phyloP scores from a whole-genome alignment of 2,888 invertebrate species.

The Eugnorisma glareosa region DNA sequence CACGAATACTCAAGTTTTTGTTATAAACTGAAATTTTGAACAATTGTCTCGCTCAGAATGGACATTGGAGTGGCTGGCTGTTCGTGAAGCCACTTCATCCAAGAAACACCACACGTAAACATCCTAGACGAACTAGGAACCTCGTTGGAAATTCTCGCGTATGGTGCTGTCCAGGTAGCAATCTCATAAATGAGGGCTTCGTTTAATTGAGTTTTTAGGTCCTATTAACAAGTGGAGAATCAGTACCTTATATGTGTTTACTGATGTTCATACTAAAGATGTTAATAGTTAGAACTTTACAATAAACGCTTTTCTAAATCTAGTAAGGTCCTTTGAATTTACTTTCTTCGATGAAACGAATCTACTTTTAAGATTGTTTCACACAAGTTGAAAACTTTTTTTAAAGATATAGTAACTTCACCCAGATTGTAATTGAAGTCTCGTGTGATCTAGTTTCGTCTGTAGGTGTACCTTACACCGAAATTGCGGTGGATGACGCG shows the following conservation, averaged over 20 bases:
- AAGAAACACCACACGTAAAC: background rate
- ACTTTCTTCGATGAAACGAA: conserved; percentile 1
- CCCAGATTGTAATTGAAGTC: conserved; percentile 13
- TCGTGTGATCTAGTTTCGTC: conserved; percentile 41
- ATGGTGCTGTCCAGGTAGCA: background rate
- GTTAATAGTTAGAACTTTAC: background rate
- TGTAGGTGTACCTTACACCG: background rate
- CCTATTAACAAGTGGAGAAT: too few species aligned
- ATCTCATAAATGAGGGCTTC: too few species aligned
- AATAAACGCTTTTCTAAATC: background rate
- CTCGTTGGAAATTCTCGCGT: background rate
- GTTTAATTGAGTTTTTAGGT: too few species aligned
- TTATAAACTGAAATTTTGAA: background rate
- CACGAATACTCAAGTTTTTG: background rate
- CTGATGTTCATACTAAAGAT: too few species aligned
- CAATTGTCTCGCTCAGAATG: background rate
- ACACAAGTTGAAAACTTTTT: conserved; percentile 16
- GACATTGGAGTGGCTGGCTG: background rate
- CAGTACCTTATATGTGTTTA: too few species aligned
- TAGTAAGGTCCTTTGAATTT: background rate
- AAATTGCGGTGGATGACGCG: conserved; percentile 16
- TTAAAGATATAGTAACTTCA: conserved; percentile 8
- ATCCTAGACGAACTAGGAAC: background rate
- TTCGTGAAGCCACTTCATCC: background rate
- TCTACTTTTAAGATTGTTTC: background rate